Base-by-base conservation (phyloP, 2,888 invertebrate species). In the Drosophila engyochracea region DNA sequence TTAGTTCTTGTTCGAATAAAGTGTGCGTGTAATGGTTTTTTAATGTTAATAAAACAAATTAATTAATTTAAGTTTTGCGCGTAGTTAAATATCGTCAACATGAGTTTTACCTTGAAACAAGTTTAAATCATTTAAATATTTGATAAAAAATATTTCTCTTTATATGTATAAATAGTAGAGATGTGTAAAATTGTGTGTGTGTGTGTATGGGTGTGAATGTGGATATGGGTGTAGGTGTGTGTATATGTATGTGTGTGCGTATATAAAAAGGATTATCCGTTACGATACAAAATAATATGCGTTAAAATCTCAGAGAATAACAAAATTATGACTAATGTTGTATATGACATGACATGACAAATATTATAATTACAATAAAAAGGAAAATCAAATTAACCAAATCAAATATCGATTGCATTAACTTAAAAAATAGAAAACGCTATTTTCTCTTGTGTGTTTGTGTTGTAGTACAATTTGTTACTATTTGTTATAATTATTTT, bases 41-140 rank as follows among this genome's bases (percentile, higher is more conserved):
- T 74, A 71, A 64, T 74, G 70, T 82, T 79, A 73, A 79, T 79
- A 70, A 81, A 73, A 79, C 70, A 70, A 82, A 83, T 74, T 85
- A 84, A 81, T 83, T 89, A 87, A 81, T 85, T 86, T 87, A 86
- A 89, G 87, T 86, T 87, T 85, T 89, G 84, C 84, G 86, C 85
- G 86, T 88, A 83, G 77, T 70, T 63, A 44, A 69, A 70, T 69
- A 68, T 74, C 37, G 60, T 74, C 63, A 60, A 63, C 76, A 78
- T 80, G 82, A 80, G 76, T 64, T 76, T 74, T 65, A 58, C 67
- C 66, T 81, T 78, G 67, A 88, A 88, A 79, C 76, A 83, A 79
- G 58, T 85, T 82, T 63, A 70, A 72, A 72, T 55, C 33, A 57
- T 63, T 57, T 76, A 83, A 83, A 88, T 74, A 83, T 81, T 85